Conservation (phyloP, 2,113 vertebrate species). For the Hemiprocne comata region DNA sequence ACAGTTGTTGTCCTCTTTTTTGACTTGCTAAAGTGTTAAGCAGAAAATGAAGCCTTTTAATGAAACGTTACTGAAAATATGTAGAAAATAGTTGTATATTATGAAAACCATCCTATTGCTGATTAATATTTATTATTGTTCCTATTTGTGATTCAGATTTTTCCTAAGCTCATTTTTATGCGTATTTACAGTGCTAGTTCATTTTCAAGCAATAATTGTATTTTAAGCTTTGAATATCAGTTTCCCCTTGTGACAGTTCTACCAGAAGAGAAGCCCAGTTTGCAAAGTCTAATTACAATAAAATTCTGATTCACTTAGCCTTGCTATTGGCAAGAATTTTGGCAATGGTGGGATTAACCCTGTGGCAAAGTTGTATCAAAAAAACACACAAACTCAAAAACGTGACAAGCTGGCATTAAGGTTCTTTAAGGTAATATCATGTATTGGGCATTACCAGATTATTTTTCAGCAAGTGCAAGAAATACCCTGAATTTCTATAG, state of each 20-base stretch:
- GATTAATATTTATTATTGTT: conserved; percentile 46
- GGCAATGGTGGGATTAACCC: conserved; percentile 45
- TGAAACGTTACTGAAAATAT: not conserved
- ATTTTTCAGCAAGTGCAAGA: conserved; percentile 61
- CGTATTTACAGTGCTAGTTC: conserved; percentile 45
- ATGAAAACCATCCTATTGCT: conserved; percentile 26
- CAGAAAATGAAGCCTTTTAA: not conserved
- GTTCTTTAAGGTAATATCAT: conserved; percentile 46
- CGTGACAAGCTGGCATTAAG: not conserved
- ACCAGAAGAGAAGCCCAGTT: conserved; percentile 58
- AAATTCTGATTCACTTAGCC: conserved; percentile 54
- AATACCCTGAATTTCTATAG: conserved; percentile 57
- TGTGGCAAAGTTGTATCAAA: conserved; percentile 22
- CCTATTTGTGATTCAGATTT: conserved; percentile 52
- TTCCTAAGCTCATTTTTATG: conserved; percentile 37
- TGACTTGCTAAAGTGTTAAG: not conserved
- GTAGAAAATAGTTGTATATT: conserved; percentile 6
- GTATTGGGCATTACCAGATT: conserved; percentile 46
- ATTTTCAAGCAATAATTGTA: conserved; percentile 64
- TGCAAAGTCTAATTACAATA: conserved; percentile 60
- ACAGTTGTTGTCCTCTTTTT: not conserved
- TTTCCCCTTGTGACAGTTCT: conserved; percentile 56
- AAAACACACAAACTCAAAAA: not conserved
- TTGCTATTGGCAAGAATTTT: conserved; percentile 61
- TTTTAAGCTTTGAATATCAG: conserved; percentile 71